A percentile compares a stretch with the other conserved stretches of the same genome.
phyloP scores from a whole-genome alignment of 2,797 vertebrate species.

The Paedocypris micromegethes region DNA sequence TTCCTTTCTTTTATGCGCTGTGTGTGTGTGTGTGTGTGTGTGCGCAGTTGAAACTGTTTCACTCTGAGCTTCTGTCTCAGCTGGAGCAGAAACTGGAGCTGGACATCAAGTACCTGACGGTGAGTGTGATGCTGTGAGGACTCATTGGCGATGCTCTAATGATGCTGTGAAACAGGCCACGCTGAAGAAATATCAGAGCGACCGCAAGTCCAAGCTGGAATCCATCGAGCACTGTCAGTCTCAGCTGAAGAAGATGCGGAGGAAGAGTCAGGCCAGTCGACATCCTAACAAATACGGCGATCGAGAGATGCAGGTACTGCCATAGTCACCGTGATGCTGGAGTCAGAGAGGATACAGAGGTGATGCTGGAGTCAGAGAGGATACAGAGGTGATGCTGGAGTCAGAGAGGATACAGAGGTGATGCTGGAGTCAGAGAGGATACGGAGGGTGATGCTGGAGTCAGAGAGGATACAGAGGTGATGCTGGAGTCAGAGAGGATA shows the following conservation, averaged over 20 bases:
- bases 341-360: too few species aligned
- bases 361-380: too few species aligned
- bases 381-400: too few species aligned
- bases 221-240: slow-evolving; percentile 80
- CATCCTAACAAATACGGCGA: slow-evolving; percentile 84
- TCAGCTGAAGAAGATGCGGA: slow-evolving; percentile 80
- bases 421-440: too few species aligned
- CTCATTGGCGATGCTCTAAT: not conserved
- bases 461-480: too few species aligned
- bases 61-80: slow-evolving; percentile 78
- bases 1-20: not conserved
- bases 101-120: slow-evolving; percentile 81
- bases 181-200: slow-evolving; percentile 80
- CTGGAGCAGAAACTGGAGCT: slow-evolving; percentile 81
- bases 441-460: too few species aligned
- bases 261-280: slow-evolving; percentile 78
- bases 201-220: slow-evolving; percentile 74
- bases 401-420: too few species aligned
- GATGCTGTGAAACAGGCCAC: slow-evolving; percentile 64
- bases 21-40: not conserved
- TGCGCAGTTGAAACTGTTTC: slow-evolving; percentile 76
- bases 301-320: slow-evolving; percentile 77
- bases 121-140: slow-evolving; percentile 52
- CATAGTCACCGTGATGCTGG: too few species aligned
- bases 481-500: too few species aligned